Conservation (phyloP, 2,113 vertebrate genomes). For the Chaetura pelagica region DNA sequence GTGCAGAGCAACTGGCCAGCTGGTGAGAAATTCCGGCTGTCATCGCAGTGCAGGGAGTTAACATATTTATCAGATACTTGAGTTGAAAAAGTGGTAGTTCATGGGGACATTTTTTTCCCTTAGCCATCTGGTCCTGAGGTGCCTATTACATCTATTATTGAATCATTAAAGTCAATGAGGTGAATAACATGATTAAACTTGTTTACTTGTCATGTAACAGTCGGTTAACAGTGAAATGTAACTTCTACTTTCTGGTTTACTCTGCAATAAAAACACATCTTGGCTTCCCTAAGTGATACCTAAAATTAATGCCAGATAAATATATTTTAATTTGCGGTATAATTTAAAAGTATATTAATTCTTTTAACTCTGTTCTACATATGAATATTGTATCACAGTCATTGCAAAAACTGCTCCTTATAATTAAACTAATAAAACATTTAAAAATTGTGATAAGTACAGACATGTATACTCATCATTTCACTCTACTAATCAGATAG, state of each 20-base stretch:
- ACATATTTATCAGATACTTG: conserved; percentile 80
- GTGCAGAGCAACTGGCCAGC: conserved; percentile 73
- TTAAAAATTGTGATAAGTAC: conserved; percentile 32
- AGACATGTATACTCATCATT: neutral
- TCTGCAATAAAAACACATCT: neutral
- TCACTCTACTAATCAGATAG: conserved; percentile 17
- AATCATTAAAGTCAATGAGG: conserved; percentile 85
- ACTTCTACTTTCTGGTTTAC: conserved; percentile 55
- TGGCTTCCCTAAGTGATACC: neutral
- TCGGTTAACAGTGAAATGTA: conserved; percentile 76
- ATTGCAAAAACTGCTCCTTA: conserved; percentile 23
- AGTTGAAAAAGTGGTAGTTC: conserved; percentile 77
- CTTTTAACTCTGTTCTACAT: conserved; percentile 11
- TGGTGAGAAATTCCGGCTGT: conserved; percentile 73
- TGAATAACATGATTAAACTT: conserved; percentile 82
- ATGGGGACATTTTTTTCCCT: conserved; percentile 59
- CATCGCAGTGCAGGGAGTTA: conserved; percentile 50
- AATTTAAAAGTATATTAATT: conserved; percentile 54
- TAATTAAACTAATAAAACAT: conserved; percentile 76
- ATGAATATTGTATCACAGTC: neutral
- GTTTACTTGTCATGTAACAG: conserved; percentile 81
- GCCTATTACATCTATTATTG: conserved; percentile 81
- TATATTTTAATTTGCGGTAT: conserved; percentile 54
- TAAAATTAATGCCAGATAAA: conserved; percentile 56
- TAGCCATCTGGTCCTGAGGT: conserved; percentile 81